Evolutionary conservation across 2,888 invertebrate species (phyloP), one percentile per base, ranked within the genome.

Genomic region (Andrena haemorrhoa): DNA sequence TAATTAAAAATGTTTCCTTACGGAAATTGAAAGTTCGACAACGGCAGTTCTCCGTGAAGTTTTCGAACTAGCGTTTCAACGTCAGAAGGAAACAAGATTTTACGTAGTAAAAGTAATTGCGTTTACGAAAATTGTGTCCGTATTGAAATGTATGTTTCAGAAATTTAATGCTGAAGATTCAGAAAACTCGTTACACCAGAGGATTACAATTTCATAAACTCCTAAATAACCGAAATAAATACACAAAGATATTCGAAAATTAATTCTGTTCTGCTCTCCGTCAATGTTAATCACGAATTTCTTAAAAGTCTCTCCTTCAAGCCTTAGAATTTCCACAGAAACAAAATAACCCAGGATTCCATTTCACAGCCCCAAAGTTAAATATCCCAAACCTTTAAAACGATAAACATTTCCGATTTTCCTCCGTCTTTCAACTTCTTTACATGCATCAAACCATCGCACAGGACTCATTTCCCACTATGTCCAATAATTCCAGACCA

Each of bases 21-120:
- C 53, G 23, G 53, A 8, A 23, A 53, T 10, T 7, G 26, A 56
- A 53, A 23, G 8, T 56, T 56, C 4, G 26, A 23, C 41, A 41
- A 41, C 41, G 26, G 10, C 12, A 10, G 26, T 56, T 53, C 23
- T 4, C 4, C 10, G 56, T 12, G 56, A 20, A 20, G 26, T 26
- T 56, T 20, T 26, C 10, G 4, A 26, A 26, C 2, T 56, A 10
- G 7, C 53, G 23, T 23, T 23, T 23, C 3, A 56, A 56, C 10
- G 56, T 56, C 56, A 56, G 56, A 56, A 56, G 23, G 26, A 56
- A 56, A 56, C 23, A 26, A 56, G 56, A 56, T 12, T 26, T 12
- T 56, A 20, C 12, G 12, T 56, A 56, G 4, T 23, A 10, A 56
- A 26, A 56, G 23, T 26, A 56, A 56, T 26, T 47, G 1, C 10